Evolutionary conservation across 1,140 invertebrate species (phyloP), one percentile per base, ranked within the genome.

Genomic region (Eulimnadia texana): DNA sequence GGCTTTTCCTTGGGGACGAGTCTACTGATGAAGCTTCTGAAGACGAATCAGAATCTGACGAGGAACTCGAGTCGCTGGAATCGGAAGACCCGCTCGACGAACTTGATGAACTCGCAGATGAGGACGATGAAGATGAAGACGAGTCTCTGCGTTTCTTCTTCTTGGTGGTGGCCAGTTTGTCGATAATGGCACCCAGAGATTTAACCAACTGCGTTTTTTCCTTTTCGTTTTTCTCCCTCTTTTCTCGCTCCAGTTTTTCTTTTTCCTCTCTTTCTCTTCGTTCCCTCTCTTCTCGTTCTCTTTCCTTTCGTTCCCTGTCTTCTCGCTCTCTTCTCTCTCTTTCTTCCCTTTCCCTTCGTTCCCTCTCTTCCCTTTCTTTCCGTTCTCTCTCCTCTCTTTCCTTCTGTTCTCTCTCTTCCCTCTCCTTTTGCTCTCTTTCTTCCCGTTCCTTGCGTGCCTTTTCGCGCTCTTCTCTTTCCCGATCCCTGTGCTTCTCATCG

Each of bases 391-490:
- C 47, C 62, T 53, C 24, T 19, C 49, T 19, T 25, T n/a, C n/a
- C 58, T 60, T 2, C 23, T 20, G 24, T 53, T 29, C 50, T 61
- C 19, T 53, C 60, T 27, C 49, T 54, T 19, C 28, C 3, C 1
- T 23, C 61, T 62, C 52, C 50, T 63, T 25, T 64, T 60, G 33
- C 50, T 65, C 60, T 57, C 53, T 27, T 49, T 49, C 23, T 60
- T 55, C 56, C 60, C 25, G 13, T 53, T 62, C 49, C 50, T 47
- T 19, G 60, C 22, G 6, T 23, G 58, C 33, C 13, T 47, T 24
- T 66, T 33, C 63, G 64, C 28, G 66, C 25, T 61, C 54, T 54
- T 63, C 58, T 16, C 50, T 62, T 61, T 63, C 58, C 22, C 62
- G 62, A 28, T 25, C 23, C 42, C 25, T 23, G 29, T 23, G 29